These are phyloP conservation scores for Turnix velox DNA, from an alignment of 2,113 vertebrate species.

Conservation along the genomic window DNA sequence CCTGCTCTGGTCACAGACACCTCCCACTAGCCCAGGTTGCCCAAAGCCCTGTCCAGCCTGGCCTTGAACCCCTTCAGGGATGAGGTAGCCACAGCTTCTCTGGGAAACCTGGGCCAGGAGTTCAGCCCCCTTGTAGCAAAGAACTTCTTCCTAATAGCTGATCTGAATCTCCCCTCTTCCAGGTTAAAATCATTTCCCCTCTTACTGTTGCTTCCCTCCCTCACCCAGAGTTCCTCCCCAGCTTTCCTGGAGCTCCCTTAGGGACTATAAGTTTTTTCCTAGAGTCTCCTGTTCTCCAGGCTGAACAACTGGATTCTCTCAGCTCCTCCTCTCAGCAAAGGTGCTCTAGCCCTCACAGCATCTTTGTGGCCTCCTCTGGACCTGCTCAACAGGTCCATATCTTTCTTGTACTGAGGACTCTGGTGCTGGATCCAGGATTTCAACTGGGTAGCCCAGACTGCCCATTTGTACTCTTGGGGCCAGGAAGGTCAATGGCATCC, in stretches of 20 bases:
- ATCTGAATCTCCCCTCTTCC: neutral
- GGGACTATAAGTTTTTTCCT: neutral
- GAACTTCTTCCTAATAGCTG: neutral
- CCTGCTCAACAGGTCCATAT: neutral
- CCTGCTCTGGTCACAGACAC: neutral
- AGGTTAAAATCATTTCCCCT: neutral
- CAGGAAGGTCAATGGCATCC: too few species aligned
- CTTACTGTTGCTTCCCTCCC: neutral
- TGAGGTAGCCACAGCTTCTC: neutral
- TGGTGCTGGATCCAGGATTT: neutral
- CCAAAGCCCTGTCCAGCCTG: neutral
- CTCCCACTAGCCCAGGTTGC: neutral
- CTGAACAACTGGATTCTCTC: neutral
- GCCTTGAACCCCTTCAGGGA: neutral
- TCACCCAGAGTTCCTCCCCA: neutral
- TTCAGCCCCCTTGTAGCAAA: neutral
- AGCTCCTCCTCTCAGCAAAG: neutral
- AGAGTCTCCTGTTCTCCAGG: neutral
- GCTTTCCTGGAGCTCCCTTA: neutral
- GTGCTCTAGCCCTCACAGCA: neutral
- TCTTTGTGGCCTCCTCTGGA: neutral
- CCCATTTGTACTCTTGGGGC: too few species aligned
- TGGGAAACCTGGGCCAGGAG: neutral
- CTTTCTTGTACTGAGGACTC: neutral
- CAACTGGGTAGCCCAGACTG: neutral